phyloP scores from a whole-genome alignment of 2,113 vertebrate genomes.

The Misgurnus mizolepis region DNA sequence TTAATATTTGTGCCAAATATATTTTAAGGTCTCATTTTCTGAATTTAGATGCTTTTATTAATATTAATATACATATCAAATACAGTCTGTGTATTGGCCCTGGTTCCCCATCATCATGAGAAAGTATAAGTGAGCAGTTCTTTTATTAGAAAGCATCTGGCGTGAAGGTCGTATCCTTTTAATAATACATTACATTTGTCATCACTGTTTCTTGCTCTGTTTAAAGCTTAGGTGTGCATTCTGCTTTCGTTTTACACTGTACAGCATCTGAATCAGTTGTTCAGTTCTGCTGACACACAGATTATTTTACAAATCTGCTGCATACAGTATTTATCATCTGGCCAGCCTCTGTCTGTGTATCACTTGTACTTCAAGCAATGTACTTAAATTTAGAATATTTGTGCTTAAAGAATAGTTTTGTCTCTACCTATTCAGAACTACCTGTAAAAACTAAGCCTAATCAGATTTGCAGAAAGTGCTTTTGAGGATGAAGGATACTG shows the following conservation, averaged over 20 bases:
- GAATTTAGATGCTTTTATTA: not conserved
- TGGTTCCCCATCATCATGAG: slow-evolving; percentile 8
- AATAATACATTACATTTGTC: not conserved
- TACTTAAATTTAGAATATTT: not conserved
- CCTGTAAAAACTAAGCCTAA: not conserved
- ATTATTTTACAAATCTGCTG: slow-evolving; percentile 28
- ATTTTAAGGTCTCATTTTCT: not conserved
- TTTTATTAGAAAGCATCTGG: not conserved
- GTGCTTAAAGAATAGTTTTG: not conserved
- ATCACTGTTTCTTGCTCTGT: slow-evolving; percentile 1
- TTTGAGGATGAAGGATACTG: not conserved
- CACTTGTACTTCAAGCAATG: no score
- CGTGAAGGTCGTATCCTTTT: not conserved
- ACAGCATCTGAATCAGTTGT: slow-evolving; percentile 31
- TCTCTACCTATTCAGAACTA: slow-evolving; percentile 13
- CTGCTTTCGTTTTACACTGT: slow-evolving; percentile 12
- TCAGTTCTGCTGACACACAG: slow-evolving; percentile 38
- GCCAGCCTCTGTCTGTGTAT: not conserved
- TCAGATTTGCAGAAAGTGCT: not conserved
- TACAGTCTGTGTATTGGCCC: not conserved
- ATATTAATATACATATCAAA: not conserved
- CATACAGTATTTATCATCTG: slow-evolving; percentile 26
- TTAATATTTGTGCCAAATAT: no score
- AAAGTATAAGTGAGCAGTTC: not conserved
- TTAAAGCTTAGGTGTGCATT: slow-evolving; percentile 29